A percentile compares a stretch with the other conserved stretches of the same genome.
Conservation (phyloP, 2,113 vertebrate species). For the Fukomys damarensis region DNA sequence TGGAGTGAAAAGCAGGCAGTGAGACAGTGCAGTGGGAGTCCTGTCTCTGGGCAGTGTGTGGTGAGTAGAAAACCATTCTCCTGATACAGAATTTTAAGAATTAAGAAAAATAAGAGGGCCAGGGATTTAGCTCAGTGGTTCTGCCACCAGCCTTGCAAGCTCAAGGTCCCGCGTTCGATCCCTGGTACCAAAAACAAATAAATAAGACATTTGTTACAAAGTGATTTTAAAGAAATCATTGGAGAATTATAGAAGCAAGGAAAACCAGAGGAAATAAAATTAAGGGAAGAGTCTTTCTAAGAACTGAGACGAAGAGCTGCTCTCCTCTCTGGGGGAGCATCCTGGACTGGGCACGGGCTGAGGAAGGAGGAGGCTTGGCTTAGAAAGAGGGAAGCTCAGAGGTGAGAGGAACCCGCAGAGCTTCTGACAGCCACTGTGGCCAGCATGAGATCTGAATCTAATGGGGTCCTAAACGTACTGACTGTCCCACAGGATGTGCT, state of each 20-base stretch:
- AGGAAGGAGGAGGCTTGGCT: background rate
- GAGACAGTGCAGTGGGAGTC: background rate
- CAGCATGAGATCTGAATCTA: background rate
- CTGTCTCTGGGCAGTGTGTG: background rate
- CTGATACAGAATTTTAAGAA: background rate
- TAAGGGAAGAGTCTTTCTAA: background rate
- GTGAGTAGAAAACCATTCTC: background rate
- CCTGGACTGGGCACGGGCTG: background rate
- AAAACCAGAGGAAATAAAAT: background rate
- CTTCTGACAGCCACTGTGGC: background rate
- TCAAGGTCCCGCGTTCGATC: no score
- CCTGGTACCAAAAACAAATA: no score
- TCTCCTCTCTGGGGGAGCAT: background rate
- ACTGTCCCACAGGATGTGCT: background rate
- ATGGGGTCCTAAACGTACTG: no score
- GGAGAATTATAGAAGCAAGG: background rate
- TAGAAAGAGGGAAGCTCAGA: background rate
- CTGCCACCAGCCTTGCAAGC: no score
- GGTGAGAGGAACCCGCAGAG: background rate
- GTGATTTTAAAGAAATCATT: background rate
- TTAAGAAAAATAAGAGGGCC: slow-evolving; percentile 17
- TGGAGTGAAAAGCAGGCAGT: background rate
- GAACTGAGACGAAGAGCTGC: background rate
- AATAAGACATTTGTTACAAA: background rate
- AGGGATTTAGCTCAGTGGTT: no score